These are phyloP conservation scores for Salarias fasciatus DNA, from an alignment of 2,797 vertebrate genomes.

Conservation along the genomic window DNA sequence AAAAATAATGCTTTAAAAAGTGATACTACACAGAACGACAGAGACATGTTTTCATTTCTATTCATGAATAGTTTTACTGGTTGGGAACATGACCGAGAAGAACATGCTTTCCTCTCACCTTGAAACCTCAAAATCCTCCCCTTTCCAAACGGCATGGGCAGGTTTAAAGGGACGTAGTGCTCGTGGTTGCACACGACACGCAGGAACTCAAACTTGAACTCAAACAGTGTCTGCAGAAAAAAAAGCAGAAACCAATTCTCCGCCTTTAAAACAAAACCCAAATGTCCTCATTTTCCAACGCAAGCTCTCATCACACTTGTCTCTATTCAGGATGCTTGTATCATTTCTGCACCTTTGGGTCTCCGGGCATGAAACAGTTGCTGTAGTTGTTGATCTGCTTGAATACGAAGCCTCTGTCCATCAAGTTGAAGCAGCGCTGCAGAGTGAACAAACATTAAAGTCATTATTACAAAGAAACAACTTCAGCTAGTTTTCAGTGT, in stretches of 20 bases:
- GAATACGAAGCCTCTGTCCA: conserved; percentile 97
- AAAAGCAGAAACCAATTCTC: conserved; percentile 14
- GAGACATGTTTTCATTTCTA: too few species aligned
- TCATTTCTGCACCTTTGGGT: conserved; percentile 88
- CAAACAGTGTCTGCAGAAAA: conserved; percentile 91
- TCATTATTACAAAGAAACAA: background rate
- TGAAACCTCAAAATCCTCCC: conserved; percentile 96
- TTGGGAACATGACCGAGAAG: background rate
- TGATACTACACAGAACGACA: too few species aligned
- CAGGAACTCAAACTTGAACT: conserved; percentile 99
- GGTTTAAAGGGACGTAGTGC: conserved; percentile 96
- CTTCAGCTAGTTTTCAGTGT: too few species aligned
- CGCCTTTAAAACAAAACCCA: background rate
- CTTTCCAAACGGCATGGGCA: conserved; percentile 98
- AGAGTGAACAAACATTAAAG: background rate
- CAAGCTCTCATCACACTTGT: background rate
- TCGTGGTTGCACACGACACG: conserved; percentile 97
- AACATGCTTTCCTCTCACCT: conserved; percentile 79
- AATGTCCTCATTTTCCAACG: too few species aligned
- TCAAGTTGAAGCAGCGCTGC: conserved; percentile 96
- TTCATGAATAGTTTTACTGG: too few species aligned
- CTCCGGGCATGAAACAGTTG: conserved; percentile 95
- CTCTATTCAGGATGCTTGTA: background rate
- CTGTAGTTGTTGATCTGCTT: conserved; percentile 99
- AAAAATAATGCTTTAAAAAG: too few species aligned